Evolutionary conservation across 2,888 invertebrate genomes (phyloP).

Genomic region (Emesis russula): DNA sequence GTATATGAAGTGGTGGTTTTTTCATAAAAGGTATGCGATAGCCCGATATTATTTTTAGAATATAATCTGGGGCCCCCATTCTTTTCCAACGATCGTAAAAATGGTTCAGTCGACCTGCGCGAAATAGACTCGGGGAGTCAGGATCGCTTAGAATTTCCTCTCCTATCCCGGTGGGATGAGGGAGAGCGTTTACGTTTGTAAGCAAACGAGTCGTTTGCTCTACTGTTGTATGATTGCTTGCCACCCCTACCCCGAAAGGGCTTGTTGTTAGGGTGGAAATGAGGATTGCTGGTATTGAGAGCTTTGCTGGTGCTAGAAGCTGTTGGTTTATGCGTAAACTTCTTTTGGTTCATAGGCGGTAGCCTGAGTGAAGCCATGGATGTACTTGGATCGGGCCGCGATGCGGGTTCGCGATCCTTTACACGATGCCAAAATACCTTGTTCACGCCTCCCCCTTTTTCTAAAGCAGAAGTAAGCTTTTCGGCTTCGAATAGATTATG

Average conservation of each 20-base stretch:
- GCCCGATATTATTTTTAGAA: conserved; percentile 1
- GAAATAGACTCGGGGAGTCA: not conserved
- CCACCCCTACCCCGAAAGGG: not conserved
- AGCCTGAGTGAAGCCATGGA: not conserved
- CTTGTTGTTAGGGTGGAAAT: not conserved
- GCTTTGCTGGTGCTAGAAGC: not conserved
- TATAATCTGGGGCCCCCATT: not conserved
- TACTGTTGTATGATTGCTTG: not conserved
- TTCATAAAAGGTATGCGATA: not conserved
- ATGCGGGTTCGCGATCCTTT: too few species aligned
- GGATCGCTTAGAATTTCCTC: not conserved
- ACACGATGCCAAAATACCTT: too few species aligned
- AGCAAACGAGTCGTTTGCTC: not conserved
- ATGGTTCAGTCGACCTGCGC: not conserved
- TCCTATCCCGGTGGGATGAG: conserved; percentile 9
- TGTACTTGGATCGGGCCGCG: not conserved
- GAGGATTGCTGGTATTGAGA: not conserved
- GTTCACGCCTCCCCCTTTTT: not conserved
- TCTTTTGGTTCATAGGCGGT: not conserved
- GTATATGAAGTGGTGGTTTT: not conserved
- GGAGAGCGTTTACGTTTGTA: conserved; percentile 1
- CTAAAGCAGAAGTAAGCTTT: not conserved
- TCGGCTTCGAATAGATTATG: not conserved
- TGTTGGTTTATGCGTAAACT: not conserved
- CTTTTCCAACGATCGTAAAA: not conserved